Base-by-base conservation (phyloP, 64 coral and sea anemone genomes). In the Stichodactyla mertensii region DNA sequence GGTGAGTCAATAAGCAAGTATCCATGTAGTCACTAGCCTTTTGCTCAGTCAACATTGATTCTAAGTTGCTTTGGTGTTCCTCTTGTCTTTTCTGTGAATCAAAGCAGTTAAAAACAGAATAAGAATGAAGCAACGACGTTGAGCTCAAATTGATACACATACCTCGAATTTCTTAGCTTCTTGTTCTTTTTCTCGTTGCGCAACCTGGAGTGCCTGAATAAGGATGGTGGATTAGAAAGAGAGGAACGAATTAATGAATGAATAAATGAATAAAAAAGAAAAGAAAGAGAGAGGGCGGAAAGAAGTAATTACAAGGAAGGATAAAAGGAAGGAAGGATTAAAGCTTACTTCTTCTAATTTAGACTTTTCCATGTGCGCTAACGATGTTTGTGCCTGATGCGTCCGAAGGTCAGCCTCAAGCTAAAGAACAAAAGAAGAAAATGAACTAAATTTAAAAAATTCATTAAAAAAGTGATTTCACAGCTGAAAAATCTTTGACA, bases 301-400 rank as follows among this genome's bases (percentile, higher is more conserved):
- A n/a, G n/a, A n/a, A n/a, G 10, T 10, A 36, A 1, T 36, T 36
- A 6, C 55, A 64, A 5, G 16, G 16, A 64, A 16, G 61, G 20
- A 6, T n/a, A n/a, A 6, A 19, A 7, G 5, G 20, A 7, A 67
- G 5, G 16, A 4, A 10, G 10, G 12, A 74, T 10, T 11, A 74
- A 31, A 31, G 20, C 77, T 56, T 84, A 84, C 83, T 16, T 85
- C 83, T 64, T 85, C 83, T 20, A 85, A 20, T 52, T 85, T 85
- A 5, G 31, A 28, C 51, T 85, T 85, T 85, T 85, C 83, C 83
- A 85, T 28, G 56, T 85, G 5, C 16, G 83, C 54, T 16, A 64
- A 20, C 1, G 83, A 85, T 12, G 60, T 16, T 23, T 85, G 83
- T 19, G 83, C 60, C 56, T 85, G 20, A 61, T 85, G 60, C 8